A percentile compares a stretch with the other conserved stretches of the same genome.
Evolutionary conservation across 2,888 invertebrate species (phyloP).

Genomic region (Odontomyia ornata): DNA sequence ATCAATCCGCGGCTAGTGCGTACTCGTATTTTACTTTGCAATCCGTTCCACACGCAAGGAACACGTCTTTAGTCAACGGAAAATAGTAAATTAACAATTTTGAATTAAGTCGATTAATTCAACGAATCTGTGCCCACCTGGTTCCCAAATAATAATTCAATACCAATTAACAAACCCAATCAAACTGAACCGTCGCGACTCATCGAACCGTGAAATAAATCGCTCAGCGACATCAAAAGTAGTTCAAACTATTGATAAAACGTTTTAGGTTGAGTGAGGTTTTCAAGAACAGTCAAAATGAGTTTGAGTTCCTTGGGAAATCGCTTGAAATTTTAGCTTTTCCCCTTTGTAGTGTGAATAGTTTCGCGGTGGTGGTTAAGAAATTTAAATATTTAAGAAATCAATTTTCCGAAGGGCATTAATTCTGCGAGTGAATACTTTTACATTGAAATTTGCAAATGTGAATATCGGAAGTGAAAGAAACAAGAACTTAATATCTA

Average conservation of each 20-base stretch:
- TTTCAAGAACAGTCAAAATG: background rate
- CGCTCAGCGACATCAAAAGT: background rate
- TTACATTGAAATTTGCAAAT: background rate
- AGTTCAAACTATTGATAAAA: slow-evolving; percentile 9
- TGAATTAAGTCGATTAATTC: background rate
- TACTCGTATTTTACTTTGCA: too few species aligned
- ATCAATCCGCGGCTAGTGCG: background rate
- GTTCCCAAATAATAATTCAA: background rate
- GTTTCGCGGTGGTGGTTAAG: background rate
- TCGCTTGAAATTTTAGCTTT: background rate
- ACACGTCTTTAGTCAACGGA: background rate
- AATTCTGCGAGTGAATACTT: background rate
- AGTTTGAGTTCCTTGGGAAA: background rate
- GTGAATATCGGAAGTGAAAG: too few species aligned
- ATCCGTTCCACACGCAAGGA: background rate
- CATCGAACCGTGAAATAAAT: slow-evolving; percentile 35
- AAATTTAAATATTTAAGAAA: background rate
- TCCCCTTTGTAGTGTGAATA: background rate
- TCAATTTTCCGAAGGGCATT: slow-evolving; percentile 35
- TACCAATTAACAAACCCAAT: slow-evolving; percentile 12
- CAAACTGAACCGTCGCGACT: background rate
- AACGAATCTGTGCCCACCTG: background rate
- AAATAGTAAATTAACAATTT: background rate
- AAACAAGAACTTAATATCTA: too few species aligned
- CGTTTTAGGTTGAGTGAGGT: background rate